Evolutionary conservation across 1,140 invertebrate species (phyloP), one percentile per base, ranked within the genome.

Genomic region (Drosophila hydei): DNA sequence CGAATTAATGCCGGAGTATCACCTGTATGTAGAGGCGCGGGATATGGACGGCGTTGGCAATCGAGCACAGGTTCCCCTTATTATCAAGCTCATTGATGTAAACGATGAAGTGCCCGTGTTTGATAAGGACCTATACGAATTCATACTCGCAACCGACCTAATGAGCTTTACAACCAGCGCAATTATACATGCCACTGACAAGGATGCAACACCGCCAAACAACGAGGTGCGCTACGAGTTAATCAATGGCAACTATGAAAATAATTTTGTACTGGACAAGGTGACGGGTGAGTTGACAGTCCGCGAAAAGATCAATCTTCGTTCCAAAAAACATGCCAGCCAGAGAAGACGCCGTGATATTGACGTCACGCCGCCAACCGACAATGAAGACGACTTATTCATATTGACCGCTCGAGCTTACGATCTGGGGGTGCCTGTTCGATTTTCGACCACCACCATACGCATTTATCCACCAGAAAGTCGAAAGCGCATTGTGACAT

Each of bases 101-200:
- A 98, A 98, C 91, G 97, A 98, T 90, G 95, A 98, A 90, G 93
- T 94, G 45, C 97, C 97, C 14, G 92, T 94, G 54, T 98, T 98
- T 80, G 95, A 96, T 61, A 95, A 95, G 84, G 92, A 94, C 7
- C 91, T 95, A 1, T 98, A 98, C 89, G 95, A 97, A 88, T 97
- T 97, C 73, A 95, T 96, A 54, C 92, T 98, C 27, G 95, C 96
- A 51, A 92, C 94, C 5, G 95, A 96, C 79, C 92, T 95, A 58
- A 94, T 92, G 30, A 94, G 95, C 79, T 97, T 97, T 79, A 96
- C 96, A 3, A 93, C 93, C 30, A 91, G 93, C 18, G 95, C 96
- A 16, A 92, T 95, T 73, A 93, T 97, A 42, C 95, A 95, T 94
- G 97, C 97, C 52, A 93, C 94, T 47, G 97, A 98, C 91, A 94